Base-by-base conservation (phyloP, 2,888 invertebrate genomes). In the Papilio demoleus region DNA sequence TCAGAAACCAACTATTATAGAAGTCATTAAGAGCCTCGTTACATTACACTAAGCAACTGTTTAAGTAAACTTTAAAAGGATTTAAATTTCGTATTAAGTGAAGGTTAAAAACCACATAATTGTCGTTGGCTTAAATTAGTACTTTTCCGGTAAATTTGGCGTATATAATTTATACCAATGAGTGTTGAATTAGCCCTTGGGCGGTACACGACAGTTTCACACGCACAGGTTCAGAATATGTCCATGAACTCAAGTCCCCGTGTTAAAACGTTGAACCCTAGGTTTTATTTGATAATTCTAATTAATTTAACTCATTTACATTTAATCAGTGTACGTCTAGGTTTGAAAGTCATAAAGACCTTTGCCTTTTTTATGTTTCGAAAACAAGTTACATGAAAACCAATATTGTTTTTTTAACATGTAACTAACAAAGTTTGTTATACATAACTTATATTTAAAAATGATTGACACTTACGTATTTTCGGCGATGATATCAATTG, bases 241-340 rank as follows among this genome's bases (percentile, higher is more conserved):
- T 4, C 63, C 63, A 19, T 68, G 68, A 68, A 58, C 68, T 38
- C 63, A 12, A 62, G 14, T 50, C 14, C 60, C 36, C 12, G 65
- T 61, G 22, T 64, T 12, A 38, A 68, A 14, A 24, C 68, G 38
- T 65, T 58, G 64, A 65, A 67, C 68, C 36, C 22, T 61, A 22
- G n/a, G 1, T 53, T 31, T 67, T 38, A 22, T 12, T 36, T 38
- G 9, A 59, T 59, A 14, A 36, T 34, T 38, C 22, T 22, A 38
- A 59, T n/a, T 31, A 11, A 27, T 27, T n/a, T 8, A 50, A 50
- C 31, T 31, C 53, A 53, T 53, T 53, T 53, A 53, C 17, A 53
- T 53, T 53, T n/a, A n/a, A n/a, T n/a, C n/a, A n/a, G n/a, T n/a
- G n/a, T n/a, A n/a, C n/a, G n/a, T n/a, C n/a, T n/a, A n/a, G n/a